Conservation (phyloP, 2,797 vertebrate species). For the Bothrops alternatus region DNA sequence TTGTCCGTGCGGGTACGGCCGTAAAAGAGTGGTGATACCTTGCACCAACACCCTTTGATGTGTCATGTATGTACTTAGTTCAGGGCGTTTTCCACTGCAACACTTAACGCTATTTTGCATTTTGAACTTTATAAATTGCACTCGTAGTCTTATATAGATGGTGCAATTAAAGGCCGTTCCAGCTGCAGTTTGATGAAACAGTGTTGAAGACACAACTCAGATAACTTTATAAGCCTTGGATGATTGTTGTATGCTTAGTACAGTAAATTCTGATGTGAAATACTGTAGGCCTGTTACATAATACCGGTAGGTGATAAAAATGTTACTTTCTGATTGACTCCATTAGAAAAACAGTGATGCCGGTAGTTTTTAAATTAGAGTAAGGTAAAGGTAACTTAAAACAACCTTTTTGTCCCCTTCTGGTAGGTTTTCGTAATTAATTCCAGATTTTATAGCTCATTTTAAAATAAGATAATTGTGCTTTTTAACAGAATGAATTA, state of each 20-base stretch:
- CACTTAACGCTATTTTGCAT: not conserved
- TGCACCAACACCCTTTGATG: not conserved
- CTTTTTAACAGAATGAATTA: not conserved
- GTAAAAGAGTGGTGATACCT: not conserved
- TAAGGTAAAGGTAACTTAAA: not conserved
- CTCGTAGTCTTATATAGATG: not conserved
- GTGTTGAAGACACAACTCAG: not conserved
- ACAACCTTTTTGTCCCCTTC: not conserved
- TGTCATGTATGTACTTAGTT: not conserved
- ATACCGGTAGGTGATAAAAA: not conserved
- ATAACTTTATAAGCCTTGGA: conserved; percentile 18
- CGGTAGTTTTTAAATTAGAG: not conserved
- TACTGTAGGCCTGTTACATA: not conserved
- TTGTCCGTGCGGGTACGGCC: not conserved
- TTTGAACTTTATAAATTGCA: not conserved
- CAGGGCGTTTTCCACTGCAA: conserved; percentile 1
- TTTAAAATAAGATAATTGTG: not conserved
- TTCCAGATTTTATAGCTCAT: not conserved
- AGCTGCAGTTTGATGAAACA: not conserved
- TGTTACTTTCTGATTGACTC: fast-evolving
- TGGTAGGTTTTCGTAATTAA: not conserved
- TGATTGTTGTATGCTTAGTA: not conserved
- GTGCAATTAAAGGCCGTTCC: not conserved
- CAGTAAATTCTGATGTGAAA: not conserved
- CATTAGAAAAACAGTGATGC: not conserved